Percentiles rank a stretch among this genome's conserved stretches.
Conservation (phyloP, 2,113 vertebrate species). For the Micronycteris hirsuta region DNA sequence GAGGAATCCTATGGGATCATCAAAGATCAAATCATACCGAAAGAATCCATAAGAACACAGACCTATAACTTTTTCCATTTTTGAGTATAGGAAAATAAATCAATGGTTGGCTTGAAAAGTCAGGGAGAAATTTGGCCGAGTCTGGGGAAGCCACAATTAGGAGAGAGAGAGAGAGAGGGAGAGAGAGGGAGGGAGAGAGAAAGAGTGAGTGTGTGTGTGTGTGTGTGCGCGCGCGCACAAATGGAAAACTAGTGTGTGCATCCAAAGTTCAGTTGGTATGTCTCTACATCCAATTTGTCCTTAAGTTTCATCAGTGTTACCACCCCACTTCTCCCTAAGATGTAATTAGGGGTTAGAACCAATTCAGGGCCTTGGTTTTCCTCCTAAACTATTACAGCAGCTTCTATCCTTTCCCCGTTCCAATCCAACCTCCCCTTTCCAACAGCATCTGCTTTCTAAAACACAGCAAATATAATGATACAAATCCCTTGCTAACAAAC, state of each 20-base stretch:
- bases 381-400: not conserved
- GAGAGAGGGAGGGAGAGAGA: too few species aligned
- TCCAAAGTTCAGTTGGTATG: not conserved
- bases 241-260: not conserved
- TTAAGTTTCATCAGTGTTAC: not conserved
- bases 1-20: constrained; percentile 19
- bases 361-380: not conserved
- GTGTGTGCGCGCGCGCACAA: not conserved
- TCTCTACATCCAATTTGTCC: not conserved
- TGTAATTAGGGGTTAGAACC: not conserved
- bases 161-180: too few species aligned
- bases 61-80: not conserved
- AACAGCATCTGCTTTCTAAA: not conserved
- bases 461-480: not conserved
- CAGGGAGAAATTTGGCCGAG: not conserved
- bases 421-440: not conserved
- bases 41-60: constrained; percentile 38
- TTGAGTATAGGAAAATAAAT: constrained; percentile 25
- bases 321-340: not conserved
- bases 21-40: constrained; percentile 16
- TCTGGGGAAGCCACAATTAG: not conserved
- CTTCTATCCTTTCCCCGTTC: not conserved
- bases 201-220: not conserved
- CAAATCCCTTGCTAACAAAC: not conserved
- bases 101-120: not conserved